phyloP scores from a whole-genome alignment of 2,797 vertebrate genomes.

The Lindbergichthys nudifrons region DNA sequence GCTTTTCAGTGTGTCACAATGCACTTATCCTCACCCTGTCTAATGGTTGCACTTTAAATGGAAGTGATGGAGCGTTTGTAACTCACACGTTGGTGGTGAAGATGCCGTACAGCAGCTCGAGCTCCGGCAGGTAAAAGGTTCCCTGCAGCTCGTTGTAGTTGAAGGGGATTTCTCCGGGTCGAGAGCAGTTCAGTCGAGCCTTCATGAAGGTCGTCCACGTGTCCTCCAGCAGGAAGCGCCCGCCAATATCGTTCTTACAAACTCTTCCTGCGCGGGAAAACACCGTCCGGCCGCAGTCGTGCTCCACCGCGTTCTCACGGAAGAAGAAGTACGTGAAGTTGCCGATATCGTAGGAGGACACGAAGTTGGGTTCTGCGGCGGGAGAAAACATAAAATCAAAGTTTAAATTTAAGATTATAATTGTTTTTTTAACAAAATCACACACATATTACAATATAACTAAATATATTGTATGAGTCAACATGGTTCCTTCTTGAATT shows the following conservation, averaged over 20 bases:
- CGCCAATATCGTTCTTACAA: slow-evolving; percentile 97
- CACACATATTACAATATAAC: accelerated
- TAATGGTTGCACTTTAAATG: too few relatives aligned
- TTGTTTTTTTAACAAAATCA: not conserved
- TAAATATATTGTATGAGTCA: too few relatives aligned
- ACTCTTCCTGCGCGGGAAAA: slow-evolving; percentile 94
- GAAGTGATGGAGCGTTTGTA: too few relatives aligned
- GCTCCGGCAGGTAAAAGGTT: slow-evolving; percentile 95
- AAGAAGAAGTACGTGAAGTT: slow-evolving; percentile 99
- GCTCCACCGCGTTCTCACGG: slow-evolving; percentile 96
- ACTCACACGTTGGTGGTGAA: slow-evolving; percentile 98
- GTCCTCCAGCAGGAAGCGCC: slow-evolving; percentile 95
- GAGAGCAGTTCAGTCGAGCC: slow-evolving; percentile 94
- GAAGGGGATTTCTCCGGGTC: slow-evolving; percentile 95
- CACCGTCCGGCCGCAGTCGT: slow-evolving; percentile 94
- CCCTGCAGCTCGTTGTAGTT: slow-evolving; percentile 96
- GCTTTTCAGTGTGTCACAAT: too few relatives aligned
- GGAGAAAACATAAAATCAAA: not conserved
- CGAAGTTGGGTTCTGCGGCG: slow-evolving; percentile 94
- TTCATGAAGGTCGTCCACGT: slow-evolving; percentile 99
- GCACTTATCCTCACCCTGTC: too few relatives aligned
- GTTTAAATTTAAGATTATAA: not conserved
- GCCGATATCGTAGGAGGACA: slow-evolving; percentile 95
- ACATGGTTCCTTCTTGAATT: not conserved
- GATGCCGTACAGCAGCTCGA: slow-evolving; percentile 95